Percentiles rank a stretch among this genome's conserved stretches.
phyloP scores from a whole-genome alignment of 2,888 invertebrate species.

The Bellardia pandia region DNA sequence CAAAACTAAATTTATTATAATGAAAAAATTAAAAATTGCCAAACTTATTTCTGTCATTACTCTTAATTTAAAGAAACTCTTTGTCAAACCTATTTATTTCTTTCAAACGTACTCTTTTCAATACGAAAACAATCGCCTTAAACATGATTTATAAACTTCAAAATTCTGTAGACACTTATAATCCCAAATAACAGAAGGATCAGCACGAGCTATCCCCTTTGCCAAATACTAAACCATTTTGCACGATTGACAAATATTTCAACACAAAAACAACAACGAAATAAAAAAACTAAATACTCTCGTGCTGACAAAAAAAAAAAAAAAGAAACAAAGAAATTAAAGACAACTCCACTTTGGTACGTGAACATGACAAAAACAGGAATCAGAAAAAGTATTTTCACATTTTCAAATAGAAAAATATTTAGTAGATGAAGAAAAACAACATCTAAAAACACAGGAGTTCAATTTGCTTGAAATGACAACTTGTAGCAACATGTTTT shows the following conservation, averaged over 20 bases:
- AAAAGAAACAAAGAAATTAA: neutral
- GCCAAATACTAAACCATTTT: constrained; percentile 53
- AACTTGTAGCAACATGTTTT: constrained; percentile 68
- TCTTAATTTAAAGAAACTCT: neutral
- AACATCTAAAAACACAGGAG: neutral
- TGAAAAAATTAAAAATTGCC: neutral
- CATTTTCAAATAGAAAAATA: constrained; percentile 6
- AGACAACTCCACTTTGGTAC: constrained; percentile 43
- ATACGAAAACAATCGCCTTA: constrained; percentile 26
- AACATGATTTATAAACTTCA: constrained; percentile 58
- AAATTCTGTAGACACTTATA: constrained; percentile 60
- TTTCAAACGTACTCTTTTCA: neutral
- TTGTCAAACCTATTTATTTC: neutral
- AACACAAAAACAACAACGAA: constrained; percentile 24
- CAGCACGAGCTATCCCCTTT: constrained; percentile 63
- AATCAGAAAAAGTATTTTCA: constrained; percentile 14
- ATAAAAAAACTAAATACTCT: constrained; percentile 17
- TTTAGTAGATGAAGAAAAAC: constrained; percentile 14
- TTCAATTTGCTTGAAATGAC: constrained; percentile 67
- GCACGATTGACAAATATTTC: constrained; percentile 63
- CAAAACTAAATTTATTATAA: no score
- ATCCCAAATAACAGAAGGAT: constrained; percentile 65
- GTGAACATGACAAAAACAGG: constrained; percentile 47
- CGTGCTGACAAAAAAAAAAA: neutral
- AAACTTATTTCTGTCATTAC: neutral